Conservation (phyloP, 1,140 invertebrate genomes). For the Heliconius eleuchia region DNA sequence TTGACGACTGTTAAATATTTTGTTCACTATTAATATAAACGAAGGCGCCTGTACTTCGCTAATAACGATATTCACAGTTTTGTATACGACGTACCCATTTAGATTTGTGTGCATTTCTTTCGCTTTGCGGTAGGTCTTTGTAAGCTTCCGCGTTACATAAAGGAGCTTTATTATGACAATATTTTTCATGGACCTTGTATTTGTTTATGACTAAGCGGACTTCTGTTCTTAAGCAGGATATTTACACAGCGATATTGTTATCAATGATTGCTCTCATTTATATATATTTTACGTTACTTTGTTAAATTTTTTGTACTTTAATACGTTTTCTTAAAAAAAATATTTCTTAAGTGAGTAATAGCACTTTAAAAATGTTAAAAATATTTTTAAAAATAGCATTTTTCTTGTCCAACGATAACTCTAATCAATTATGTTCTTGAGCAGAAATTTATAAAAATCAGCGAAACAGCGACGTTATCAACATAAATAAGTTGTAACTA, state of each 20-base stretch:
- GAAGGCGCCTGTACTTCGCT: neutral
- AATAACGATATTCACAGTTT: neutral
- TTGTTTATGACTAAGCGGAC: slow-evolving; percentile 17
- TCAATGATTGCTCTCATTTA: neutral
- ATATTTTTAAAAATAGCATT: too few species aligned
- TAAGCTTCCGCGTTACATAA: slow-evolving; percentile 31
- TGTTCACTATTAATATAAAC: neutral
- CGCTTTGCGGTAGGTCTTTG: slow-evolving; percentile 33
- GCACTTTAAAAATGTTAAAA: too few species aligned
- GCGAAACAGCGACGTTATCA: too few species aligned
- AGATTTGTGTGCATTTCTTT: slow-evolving; percentile 30
- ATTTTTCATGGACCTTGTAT: slow-evolving; percentile 22
- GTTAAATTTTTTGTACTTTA: too few species aligned
- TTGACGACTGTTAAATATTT: neutral
- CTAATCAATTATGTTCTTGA: too few species aligned
- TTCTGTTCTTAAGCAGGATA: neutral
- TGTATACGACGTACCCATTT: slow-evolving; percentile 21
- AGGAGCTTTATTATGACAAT: slow-evolving; percentile 35
- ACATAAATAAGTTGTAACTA: too few species aligned
- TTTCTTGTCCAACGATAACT: too few species aligned
- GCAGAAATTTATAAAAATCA: too few species aligned
- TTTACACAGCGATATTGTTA: neutral
- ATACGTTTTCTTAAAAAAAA: too few species aligned
- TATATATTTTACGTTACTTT: too few species aligned
- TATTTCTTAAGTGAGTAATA: too few species aligned